A percentile compares a stretch with the other conserved stretches of the same genome.
Evolutionary conservation across 2,888 invertebrate genomes (phyloP).

Genomic region (Eupithecia dodoneata): DNA sequence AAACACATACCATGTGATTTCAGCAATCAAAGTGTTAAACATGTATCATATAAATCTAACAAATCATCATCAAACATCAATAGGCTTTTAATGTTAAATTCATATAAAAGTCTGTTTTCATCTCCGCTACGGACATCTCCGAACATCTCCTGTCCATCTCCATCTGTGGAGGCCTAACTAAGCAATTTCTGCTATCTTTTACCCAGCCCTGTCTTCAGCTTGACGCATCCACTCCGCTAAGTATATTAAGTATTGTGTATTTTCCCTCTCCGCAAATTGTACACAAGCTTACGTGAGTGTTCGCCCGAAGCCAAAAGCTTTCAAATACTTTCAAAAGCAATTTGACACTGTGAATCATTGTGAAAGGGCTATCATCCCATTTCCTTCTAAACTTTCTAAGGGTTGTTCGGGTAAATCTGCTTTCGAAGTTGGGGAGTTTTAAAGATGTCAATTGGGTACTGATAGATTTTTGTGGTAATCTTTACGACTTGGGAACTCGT

Average conservation of each 20-base stretch:
- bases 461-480: slow-evolving; percentile 12
- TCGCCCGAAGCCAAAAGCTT: slow-evolving; percentile 3
- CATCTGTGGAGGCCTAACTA: too few species aligned
- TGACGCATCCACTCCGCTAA: not conserved
- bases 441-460: slow-evolving; percentile 18
- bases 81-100: too few species aligned
- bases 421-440: slow-evolving; percentile 12
- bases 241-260: not conserved
- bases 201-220: not conserved
- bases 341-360: slow-evolving; percentile 28
- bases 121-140: too few species aligned
- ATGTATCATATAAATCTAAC: too few species aligned
- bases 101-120: too few species aligned
- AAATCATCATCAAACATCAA: too few species aligned
- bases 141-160: too few species aligned
- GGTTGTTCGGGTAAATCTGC: slow-evolving; percentile 12
- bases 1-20: too few species aligned
- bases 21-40: too few species aligned
- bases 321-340: slow-evolving; percentile 11
- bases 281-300: not conserved
- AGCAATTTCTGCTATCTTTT: too few species aligned
- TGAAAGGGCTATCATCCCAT: slow-evolving; percentile 18
- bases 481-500: slow-evolving; percentile 3
- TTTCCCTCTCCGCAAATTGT: not conserved
- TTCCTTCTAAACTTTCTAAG: slow-evolving; percentile 19